Conservation (phyloP, 2,797 vertebrate species). For the Fistularia tabacaria region DNA sequence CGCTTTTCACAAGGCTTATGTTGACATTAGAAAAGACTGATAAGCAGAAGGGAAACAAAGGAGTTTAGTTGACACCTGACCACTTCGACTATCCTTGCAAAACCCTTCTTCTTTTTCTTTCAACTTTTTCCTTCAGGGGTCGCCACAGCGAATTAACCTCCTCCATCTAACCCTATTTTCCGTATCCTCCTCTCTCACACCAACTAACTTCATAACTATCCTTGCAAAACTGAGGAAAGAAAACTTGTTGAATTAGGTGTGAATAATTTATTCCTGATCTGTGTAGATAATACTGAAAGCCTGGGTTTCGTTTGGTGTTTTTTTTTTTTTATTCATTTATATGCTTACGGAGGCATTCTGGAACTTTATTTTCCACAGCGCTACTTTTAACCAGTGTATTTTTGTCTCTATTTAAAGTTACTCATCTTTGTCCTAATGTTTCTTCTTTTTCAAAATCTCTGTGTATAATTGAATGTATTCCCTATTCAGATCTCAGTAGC, state of each 20-base stretch:
- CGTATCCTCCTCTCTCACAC: no score
- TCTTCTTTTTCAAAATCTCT: neutral
- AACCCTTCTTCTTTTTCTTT: no score
- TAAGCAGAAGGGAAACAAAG: neutral
- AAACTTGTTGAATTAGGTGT: neutral
- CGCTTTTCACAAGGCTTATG: neutral
- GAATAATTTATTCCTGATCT: neutral
- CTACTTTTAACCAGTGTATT: neutral
- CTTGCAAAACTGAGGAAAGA: neutral
- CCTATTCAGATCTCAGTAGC: neutral
- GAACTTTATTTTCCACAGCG: no score
- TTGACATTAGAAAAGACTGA: conserved; percentile 5
- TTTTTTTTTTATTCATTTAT: no score
- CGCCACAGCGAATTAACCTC: no score
- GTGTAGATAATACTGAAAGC: no score
- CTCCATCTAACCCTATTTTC: no score
- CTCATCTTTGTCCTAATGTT: neutral
- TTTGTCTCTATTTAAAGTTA: neutral
- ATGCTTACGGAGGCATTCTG: no score
- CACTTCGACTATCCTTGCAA: neutral
- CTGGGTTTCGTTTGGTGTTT: no score
- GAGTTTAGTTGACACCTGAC: neutral
- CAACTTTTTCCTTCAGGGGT: no score
- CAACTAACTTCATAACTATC: no score
- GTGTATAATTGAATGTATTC: no score